Base-by-base conservation (phyloP, 1,140 invertebrate species). In the Bombus polaris region DNA sequence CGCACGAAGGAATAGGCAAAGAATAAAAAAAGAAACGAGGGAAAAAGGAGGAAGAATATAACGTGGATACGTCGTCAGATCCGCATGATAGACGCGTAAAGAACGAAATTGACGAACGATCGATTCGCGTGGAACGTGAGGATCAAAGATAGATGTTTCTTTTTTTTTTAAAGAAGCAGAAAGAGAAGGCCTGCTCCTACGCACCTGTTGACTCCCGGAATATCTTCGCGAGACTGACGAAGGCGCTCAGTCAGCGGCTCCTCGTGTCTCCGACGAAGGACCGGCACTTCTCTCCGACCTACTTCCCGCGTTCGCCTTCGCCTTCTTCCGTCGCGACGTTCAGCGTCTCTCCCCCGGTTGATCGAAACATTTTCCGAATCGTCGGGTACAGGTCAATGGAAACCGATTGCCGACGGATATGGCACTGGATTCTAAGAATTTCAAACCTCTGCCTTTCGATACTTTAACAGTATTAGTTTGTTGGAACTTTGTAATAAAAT, bases 131-230 rank as follows among this genome's bases (percentile, higher is more conserved):
- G 13, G 4, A 53, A 77, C 28, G 59, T 39, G 47, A 15, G 15
- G 35, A 47, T 28, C 44, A 22, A 39, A 78, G 9, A 25, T 0
- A 18, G 62, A 18, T 35, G 6, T 35, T 35, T 8, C 15, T 66
- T 66, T 35, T 66, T 32, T 42, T 66, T 79, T 57, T 35, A 18
- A 68, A 68, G 57, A 74, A 65, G 25, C 42, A 47, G 44, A 78
- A 37, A 77, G 62, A 39, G 80, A 75, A 87, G 76, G 57, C 81
- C 90, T 78, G 78, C 86, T 89, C 77, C 90, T 91, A 88, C 78
- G 89, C 94, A 95, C 95, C 94, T 95, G 94, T 95, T 95, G 91
- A 94, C 94, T 94, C 93, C 93, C 93, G 93, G 94, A 92, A 94
- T 94, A 94, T 93, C 94, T 93, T 95, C 81, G 93, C 91, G 88